Evolutionary conservation across 2,113 vertebrate species (phyloP).

Genomic region (Egretta garzetta): DNA sequence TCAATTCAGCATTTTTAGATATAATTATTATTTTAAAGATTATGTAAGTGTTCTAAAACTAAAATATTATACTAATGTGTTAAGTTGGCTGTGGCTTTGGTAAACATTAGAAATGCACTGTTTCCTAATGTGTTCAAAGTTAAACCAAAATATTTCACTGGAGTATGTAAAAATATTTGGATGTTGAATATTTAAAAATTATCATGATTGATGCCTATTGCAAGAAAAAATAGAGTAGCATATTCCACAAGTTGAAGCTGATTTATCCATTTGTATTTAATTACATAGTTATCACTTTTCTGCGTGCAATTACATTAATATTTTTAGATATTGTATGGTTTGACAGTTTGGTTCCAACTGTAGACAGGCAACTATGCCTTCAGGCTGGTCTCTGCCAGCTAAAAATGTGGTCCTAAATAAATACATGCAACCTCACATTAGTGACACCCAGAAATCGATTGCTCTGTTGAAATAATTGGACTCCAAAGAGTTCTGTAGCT

Average conservation of each 20-base stretch:
- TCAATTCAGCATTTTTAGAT: background rate
- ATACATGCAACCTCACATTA: background rate
- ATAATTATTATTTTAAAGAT: background rate
- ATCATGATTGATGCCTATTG: background rate
- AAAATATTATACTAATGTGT: background rate
- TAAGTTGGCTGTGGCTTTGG: background rate
- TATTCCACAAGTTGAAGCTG: background rate
- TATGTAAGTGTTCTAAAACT: background rate
- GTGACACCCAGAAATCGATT: background rate
- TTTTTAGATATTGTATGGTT: background rate
- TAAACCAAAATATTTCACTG: background rate
- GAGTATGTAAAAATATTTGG: background rate
- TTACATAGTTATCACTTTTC: background rate
- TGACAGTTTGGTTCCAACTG: slow-evolving; percentile 8
- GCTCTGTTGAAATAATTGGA: background rate
- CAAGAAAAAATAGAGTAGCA: background rate
- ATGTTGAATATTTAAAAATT: background rate
- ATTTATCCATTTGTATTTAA: background rate
- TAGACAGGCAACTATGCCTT: background rate
- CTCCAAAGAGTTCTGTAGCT: background rate
- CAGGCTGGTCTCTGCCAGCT: background rate
- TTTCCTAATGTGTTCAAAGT: background rate
- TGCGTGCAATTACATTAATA: background rate
- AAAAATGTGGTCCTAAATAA: background rate
- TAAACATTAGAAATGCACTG: background rate